A percentile compares a stretch with the other conserved stretches of the same genome.
These are phyloP conservation scores for Neodon shergylaensis DNA, from an alignment of 2,113 vertebrate genomes.

Conservation along the genomic window DNA sequence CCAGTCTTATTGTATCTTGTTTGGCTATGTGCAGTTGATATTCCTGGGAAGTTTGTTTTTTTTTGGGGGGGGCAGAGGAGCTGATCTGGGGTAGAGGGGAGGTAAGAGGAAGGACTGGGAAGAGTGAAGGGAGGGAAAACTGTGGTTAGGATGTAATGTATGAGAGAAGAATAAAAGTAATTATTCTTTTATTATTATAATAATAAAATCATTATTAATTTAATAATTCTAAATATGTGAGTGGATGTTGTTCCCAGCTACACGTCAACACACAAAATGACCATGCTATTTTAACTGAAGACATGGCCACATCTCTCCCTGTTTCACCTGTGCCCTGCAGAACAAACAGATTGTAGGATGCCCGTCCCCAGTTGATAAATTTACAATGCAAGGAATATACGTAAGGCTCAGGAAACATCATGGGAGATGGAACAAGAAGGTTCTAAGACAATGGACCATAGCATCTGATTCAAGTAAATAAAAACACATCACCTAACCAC, in stretches of 20 bases:
- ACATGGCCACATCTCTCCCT: neutral
- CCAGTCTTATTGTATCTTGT: neutral
- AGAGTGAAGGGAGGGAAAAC: neutral
- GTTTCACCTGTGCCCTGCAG: neutral
- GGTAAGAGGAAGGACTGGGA: neutral
- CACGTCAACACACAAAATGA: neutral
- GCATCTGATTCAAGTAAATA: slow-evolving; percentile 1
- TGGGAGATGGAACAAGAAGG: neutral
- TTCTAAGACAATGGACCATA: neutral
- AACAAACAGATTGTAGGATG: neutral
- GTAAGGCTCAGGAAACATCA: neutral
- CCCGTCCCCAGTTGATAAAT: neutral
- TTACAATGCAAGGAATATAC: neutral
- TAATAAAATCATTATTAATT: too few relatives aligned
- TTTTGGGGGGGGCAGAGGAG: neutral
- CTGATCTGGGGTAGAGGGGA: neutral
- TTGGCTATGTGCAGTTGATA: neutral
- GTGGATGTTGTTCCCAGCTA: slow-evolving; percentile 4
- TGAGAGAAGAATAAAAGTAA: neutral
- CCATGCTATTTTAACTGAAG: neutral
- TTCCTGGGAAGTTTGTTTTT: neutral
- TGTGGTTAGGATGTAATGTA: neutral
- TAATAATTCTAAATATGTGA: slow-evolving; percentile 2
- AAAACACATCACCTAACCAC: slow-evolving; percentile 29
- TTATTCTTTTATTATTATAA: too few relatives aligned